Evolutionary conservation across 2,113 vertebrate genomes (phyloP).

Genomic region (Coreoperca whiteheadi): DNA sequence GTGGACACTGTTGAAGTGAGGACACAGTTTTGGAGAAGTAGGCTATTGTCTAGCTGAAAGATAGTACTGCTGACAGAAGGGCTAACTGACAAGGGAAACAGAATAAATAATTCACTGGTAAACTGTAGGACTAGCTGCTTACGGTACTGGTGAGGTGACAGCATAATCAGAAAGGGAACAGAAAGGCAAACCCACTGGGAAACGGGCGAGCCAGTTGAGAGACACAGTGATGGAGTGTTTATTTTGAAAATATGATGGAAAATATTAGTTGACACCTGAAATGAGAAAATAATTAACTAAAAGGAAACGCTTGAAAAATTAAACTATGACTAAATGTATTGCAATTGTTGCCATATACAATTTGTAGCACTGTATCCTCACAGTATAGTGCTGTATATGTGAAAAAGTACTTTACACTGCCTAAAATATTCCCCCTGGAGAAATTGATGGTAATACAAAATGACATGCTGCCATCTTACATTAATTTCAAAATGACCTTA

Average conservation of each 20-base stretch:
- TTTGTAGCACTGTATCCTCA: no score
- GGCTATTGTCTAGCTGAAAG: neutral
- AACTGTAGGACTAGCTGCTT: neutral
- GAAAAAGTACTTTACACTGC: neutral
- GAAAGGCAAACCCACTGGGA: neutral
- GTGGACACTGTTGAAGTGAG: constrained; percentile 3
- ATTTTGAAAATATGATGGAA: neutral
- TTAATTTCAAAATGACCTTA: no score
- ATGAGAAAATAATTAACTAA: neutral
- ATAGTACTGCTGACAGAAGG: neutral
- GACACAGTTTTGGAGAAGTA: neutral
- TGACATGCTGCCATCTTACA: neutral
- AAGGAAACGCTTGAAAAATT: neutral
- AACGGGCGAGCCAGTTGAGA: neutral
- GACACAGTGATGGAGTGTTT: neutral
- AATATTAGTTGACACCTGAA: neutral
- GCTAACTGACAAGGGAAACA: neutral
- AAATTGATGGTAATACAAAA: neutral
- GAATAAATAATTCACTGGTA: neutral
- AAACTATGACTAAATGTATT: neutral
- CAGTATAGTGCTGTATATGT: neutral
- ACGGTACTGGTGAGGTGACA: neutral
- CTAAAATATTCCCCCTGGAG: neutral
- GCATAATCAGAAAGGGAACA: neutral
- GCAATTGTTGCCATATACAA: no score